phyloP scores from a whole-genome alignment of 1,140 invertebrate genomes.

The Steinernema feltiae region DNA sequence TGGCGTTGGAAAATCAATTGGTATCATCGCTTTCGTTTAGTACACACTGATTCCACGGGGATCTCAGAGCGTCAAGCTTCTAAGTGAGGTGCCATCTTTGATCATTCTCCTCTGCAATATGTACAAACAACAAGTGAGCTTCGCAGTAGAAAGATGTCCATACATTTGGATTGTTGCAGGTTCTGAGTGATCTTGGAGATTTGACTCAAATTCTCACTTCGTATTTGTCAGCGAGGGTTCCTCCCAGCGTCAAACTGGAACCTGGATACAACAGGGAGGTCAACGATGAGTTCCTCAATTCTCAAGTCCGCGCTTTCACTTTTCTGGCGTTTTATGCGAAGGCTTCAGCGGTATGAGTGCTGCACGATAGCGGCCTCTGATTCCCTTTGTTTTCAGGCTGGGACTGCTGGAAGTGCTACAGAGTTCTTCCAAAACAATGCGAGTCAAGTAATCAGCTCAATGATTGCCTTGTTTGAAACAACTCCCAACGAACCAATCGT shows the following conservation, averaged over 20 bases:
- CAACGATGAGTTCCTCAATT: not conserved
- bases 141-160: not conserved
- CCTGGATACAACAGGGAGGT: not conserved
- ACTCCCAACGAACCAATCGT: not conserved
- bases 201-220: not conserved
- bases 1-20: too few species aligned
- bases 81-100: conserved; percentile 22
- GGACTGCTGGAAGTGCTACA: not conserved
- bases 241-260: not conserved
- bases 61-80: conserved; percentile 23
- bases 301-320: not conserved
- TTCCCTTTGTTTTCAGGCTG: not conserved
- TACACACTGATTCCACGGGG: conserved; percentile 27
- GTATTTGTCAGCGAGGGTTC: not conserved
- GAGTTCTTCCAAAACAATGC: conserved; percentile 1
- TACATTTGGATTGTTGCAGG: not conserved
- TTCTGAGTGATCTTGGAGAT: not conserved
- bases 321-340: not conserved
- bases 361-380: too few species aligned
- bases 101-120: conserved; percentile 25
- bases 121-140: not conserved
- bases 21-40: too few species aligned
- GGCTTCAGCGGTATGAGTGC: too few species aligned
- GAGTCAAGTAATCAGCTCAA: not conserved
- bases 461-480: not conserved